These are phyloP conservation scores for Gnathonemus echidnorhynchus DNA, from an alignment of 2,113 vertebrate species.

Conservation along the genomic window DNA sequence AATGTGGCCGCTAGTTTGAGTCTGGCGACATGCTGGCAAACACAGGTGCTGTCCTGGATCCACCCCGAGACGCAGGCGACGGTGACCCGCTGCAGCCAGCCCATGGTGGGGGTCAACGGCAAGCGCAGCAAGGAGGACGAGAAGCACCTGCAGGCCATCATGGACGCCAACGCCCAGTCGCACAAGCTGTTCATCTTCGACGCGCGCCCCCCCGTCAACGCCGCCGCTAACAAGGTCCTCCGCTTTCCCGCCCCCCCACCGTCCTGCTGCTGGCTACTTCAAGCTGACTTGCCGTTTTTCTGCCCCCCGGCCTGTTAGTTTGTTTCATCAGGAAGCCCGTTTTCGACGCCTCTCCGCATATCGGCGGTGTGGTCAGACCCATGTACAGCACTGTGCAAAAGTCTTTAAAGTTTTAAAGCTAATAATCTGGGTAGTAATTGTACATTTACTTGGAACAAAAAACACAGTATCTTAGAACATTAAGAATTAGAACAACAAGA, in stretches of 20 bases:
- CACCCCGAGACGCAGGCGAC: slow-evolving; percentile 96
- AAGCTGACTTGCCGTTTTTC: background rate
- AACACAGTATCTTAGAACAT: no score
- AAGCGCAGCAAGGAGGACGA: slow-evolving; percentile 94
- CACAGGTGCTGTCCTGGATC: slow-evolving; percentile 92
- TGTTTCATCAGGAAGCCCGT: background rate
- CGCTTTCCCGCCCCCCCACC: background rate
- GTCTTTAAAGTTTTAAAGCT: no score
- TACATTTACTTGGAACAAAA: no score
- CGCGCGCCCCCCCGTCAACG: slow-evolving; percentile 87
- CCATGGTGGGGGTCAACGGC: slow-evolving; percentile 87
- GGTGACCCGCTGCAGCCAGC: slow-evolving; percentile 86
- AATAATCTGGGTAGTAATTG: no score
- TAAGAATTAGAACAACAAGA: no score
- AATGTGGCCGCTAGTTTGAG: background rate
- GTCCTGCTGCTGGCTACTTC: background rate
- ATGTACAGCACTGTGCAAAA: no score
- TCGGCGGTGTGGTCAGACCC: background rate
- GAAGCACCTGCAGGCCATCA: slow-evolving; percentile 89
- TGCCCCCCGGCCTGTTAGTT: background rate
- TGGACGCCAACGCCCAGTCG: slow-evolving; percentile 97
- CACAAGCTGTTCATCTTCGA: slow-evolving; percentile 98
- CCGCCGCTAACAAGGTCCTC: slow-evolving; percentile 85
- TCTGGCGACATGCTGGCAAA: background rate
- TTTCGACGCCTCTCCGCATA: background rate